Evolutionary conservation across 2,888 invertebrate genomes (phyloP), one percentile per base, ranked within the genome.

Genomic region (Drosophila testacea): DNA sequence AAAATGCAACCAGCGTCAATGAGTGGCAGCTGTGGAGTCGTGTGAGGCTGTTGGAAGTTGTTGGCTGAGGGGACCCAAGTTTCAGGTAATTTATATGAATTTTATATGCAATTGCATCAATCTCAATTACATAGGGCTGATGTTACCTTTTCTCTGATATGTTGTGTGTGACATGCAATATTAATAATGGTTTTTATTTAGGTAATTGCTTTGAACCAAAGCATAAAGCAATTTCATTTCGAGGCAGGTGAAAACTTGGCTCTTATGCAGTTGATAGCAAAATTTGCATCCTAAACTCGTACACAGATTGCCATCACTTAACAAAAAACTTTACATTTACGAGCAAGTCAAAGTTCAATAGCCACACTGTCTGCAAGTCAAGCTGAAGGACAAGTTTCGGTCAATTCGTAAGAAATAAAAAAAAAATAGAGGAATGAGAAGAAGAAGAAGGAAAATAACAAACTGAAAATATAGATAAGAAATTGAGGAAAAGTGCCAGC

Each of bases 41-140:
- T 39, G 54, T 36, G 66, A 54, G 46, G 51, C 22, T 56, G 52
- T 66, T 60, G 28, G 22, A 5, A 36, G 41, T 28, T 30, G 6
- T 50, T 34, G 27, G n/a, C 9, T 74, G 44, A 62, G 7, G 32
- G 3, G 4, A 32, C 32, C 62, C 42, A 65, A 73, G 82, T 68
- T 72, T 48, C 56, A 69, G 73, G 78, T 72, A 87, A 81, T 86
- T 87, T 72, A 70, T 83, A 81, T 81, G 67, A 70, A 86, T 83
- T 81, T 83, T 77, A 86, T 83, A 83, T 83, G 84, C 84, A 77
- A 83, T 83, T 86, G 74, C 87, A 83, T 83, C 74, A 80, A 83
- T 83, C 87, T 88, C 87, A 88, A 81, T 86, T 88, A 88, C 44
- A 57, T 60, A 62, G 59, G 36, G 71, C 86, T 65, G 30, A 30